Percentiles rank a stretch among this genome's conserved stretches.
phyloP scores from a whole-genome alignment of 2,888 invertebrate species.

The Stegana nigrithorax region DNA sequence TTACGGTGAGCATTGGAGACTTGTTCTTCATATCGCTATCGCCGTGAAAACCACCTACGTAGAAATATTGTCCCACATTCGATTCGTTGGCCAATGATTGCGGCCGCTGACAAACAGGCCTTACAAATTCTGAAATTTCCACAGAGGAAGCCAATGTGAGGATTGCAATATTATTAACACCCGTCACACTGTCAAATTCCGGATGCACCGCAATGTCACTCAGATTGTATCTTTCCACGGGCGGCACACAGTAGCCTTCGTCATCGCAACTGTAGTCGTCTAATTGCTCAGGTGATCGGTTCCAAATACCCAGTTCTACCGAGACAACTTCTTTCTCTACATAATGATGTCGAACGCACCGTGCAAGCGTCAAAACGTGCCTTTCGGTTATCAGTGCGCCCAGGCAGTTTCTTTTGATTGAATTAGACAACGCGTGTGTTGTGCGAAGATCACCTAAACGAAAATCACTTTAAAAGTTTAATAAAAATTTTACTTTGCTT shows the following conservation, averaged over 20 bases:
- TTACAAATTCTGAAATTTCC: not conserved
- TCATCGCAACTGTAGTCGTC: not conserved
- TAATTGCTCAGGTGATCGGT: not conserved
- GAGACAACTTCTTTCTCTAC: not conserved
- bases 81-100: not conserved
- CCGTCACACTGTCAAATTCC: not conserved
- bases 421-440: too few species aligned
- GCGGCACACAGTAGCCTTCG: constrained; percentile 8
- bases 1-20: too few species aligned
- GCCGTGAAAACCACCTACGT: not conserved
- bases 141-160: not conserved
- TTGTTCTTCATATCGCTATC: not conserved
- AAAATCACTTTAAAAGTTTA: too few species aligned
- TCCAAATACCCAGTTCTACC: not conserved
- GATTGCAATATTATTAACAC: constrained; percentile 5
- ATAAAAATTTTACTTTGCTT: not conserved
- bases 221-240: not conserved
- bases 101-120: constrained; percentile 1
- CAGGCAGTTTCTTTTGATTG: too few species aligned
- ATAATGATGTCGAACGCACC: not conserved
- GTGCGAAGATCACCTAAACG: too few species aligned
- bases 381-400: not conserved
- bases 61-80: not conserved
- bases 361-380: not conserved
- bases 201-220: constrained; percentile 2